Conservation (phyloP, 2,888 invertebrate species). For the Cosmia pyralina region DNA sequence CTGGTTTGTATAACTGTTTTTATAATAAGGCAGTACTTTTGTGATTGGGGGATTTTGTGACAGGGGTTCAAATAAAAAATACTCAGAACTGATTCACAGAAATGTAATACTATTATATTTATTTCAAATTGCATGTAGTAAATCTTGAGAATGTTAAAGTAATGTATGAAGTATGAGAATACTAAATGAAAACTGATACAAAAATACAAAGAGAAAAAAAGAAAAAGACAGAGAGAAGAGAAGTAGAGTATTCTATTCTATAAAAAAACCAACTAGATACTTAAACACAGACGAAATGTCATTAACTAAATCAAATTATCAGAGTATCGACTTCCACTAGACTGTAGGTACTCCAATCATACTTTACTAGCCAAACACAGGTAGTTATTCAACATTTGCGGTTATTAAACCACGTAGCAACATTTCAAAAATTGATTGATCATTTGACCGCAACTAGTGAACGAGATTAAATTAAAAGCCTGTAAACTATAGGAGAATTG, state of each 20-base stretch:
- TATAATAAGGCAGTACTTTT: conserved; percentile 26
- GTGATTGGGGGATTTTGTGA: conserved; percentile 8
- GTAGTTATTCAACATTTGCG: conserved; percentile 46
- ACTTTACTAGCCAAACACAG: conserved; percentile 42
- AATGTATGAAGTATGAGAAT: not conserved
- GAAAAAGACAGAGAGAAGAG: no score
- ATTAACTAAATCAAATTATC: conserved; percentile 11
- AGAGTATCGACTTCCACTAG: not conserved
- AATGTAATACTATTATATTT: not conserved
- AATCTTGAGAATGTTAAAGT: not conserved
- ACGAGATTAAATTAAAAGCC: conserved; percentile 48
- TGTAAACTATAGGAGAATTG: conserved; percentile 44
- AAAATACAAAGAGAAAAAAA: not conserved
- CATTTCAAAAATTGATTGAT: conserved; percentile 58
- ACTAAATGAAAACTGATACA: not conserved
- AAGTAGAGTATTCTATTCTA: no score
- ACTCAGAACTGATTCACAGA: not conserved
- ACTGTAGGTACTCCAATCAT: not conserved
- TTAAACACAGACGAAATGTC: not conserved
- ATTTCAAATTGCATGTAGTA: not conserved
- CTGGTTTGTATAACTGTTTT: conserved; percentile 50
- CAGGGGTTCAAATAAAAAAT: conserved; percentile 9
- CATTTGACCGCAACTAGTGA: conserved; percentile 49
- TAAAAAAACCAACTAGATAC: no score
- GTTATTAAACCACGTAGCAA: conserved; percentile 37